Percentiles rank a stretch among this genome's conserved stretches.
Evolutionary conservation across 2,797 vertebrate genomes (phyloP).

Genomic region (Aeoliscus strigatus): DNA sequence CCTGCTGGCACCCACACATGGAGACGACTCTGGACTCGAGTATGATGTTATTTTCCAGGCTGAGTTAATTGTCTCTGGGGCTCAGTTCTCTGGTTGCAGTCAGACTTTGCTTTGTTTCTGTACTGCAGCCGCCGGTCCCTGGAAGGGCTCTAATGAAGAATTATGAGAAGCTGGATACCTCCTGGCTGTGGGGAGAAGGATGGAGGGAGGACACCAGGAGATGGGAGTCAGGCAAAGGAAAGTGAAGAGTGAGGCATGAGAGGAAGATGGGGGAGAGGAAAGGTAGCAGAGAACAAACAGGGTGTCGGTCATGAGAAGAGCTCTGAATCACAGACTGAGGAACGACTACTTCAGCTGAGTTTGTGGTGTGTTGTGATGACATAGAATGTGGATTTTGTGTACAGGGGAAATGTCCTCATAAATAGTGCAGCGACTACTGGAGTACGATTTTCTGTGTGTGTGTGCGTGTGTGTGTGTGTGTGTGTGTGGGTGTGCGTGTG

Average conservation of each 20-base stretch:
- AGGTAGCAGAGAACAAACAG: too few species aligned
- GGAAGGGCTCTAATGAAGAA: slow-evolving; percentile 73
- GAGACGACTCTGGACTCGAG: slow-evolving; percentile 40
- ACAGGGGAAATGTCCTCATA: too few species aligned
- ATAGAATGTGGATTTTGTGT: too few species aligned
- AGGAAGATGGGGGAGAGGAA: slow-evolving; percentile 15
- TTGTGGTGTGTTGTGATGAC: too few species aligned
- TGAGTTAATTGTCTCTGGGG: slow-evolving; percentile 72
- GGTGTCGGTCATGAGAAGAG: too few species aligned
- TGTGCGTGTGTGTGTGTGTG: too few species aligned
- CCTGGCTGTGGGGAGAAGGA: slow-evolving; percentile 50
- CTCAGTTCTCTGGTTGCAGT: slow-evolving; percentile 54
- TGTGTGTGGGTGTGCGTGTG: too few species aligned
- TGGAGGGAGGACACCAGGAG: slow-evolving; percentile 31
- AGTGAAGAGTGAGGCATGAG: slow-evolving; percentile 26
- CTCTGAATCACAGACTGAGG: too few species aligned
- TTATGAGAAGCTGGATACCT: slow-evolving; percentile 69
- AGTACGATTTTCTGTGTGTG: too few species aligned
- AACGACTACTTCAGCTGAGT: too few species aligned
- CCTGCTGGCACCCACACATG: slow-evolving; percentile 47
- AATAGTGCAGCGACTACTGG: too few species aligned
- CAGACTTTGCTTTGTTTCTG: slow-evolving; percentile 56
- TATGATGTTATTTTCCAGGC: slow-evolving; percentile 72
- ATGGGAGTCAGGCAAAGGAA: slow-evolving; percentile 24
- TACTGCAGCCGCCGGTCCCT: slow-evolving; percentile 54